Conservation (phyloP, 2,888 invertebrate genomes). For the Chalcosyrphus nemorum region DNA sequence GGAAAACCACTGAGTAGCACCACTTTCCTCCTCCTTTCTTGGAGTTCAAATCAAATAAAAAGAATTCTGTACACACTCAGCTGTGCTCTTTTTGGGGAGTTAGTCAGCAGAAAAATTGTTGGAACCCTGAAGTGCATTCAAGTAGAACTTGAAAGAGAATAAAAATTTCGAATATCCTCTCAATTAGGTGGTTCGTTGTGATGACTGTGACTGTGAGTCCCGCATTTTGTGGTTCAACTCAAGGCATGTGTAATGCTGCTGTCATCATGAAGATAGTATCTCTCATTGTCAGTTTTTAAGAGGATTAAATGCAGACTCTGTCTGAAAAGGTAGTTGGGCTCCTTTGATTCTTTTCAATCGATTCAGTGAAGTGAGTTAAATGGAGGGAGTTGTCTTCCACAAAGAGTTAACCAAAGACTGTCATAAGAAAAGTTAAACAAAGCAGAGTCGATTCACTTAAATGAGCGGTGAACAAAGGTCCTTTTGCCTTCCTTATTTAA, state of each 20-base stretch:
- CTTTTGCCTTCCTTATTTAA: too few relatives aligned
- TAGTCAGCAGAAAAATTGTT: conserved; percentile 23
- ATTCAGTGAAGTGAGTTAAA: background rate
- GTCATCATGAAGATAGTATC: conserved; percentile 9
- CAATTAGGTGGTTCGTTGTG: too few relatives aligned
- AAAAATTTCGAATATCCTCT: conserved; percentile 39
- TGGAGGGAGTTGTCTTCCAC: too few relatives aligned
- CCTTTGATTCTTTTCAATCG: too few relatives aligned
- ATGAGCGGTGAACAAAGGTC: too few relatives aligned
- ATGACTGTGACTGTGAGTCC: conserved; percentile 7
- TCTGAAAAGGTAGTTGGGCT: background rate
- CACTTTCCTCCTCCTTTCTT: conserved; percentile 4
- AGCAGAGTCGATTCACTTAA: too few relatives aligned
- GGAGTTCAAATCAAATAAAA: conserved; percentile 64
- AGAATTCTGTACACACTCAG: conserved; percentile 35
- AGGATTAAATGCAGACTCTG: conserved; percentile 13
- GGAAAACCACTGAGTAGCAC: background rate
- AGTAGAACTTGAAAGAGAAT: conserved; percentile 41
- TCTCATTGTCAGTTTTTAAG: conserved; percentile 5
- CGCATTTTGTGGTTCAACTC: conserved; percentile 10
- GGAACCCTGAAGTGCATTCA: conserved; percentile 28
- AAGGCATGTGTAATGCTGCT: background rate
- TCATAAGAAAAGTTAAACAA: too few relatives aligned
- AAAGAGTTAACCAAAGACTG: too few relatives aligned
- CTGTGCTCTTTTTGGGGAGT: conserved; percentile 1